phyloP scores from a whole-genome alignment of 1,140 invertebrate genomes.

The Helicoverpa zea region DNA sequence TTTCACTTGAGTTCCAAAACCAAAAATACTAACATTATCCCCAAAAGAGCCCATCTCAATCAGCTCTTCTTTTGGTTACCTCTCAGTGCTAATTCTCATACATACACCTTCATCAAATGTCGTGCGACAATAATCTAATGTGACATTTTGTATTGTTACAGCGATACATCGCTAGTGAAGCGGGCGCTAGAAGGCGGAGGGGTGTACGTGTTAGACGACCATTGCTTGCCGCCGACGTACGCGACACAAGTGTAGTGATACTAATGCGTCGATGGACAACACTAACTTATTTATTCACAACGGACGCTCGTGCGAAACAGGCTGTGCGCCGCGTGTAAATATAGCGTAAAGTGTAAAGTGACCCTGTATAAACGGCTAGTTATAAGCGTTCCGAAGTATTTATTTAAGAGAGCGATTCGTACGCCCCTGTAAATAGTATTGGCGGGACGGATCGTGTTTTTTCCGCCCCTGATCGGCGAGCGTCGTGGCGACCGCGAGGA shows the following conservation, averaged over 20 bases:
- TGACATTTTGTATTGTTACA: conserved; percentile 71
- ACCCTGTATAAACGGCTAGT: conserved; percentile 85
- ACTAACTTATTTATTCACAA: conserved; percentile 83
- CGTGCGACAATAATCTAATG: conserved; percentile 47
- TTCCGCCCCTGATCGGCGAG: conserved; percentile 77
- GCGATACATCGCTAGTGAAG: conserved; percentile 86
- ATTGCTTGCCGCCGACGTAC: conserved; percentile 86
- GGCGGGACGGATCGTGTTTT: conserved; percentile 75
- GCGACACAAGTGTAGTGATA: conserved; percentile 86
- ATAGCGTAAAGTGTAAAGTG: conserved; percentile 85
- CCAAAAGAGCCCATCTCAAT: neutral
- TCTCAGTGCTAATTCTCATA: neutral
- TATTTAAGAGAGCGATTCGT: conserved; percentile 80
- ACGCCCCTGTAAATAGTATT: conserved; percentile 82
- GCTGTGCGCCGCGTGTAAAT: conserved; percentile 86
- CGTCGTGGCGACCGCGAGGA: conserved; percentile 72
- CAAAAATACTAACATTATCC: neutral
- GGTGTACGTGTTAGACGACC: conserved; percentile 86
- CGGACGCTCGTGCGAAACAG: conserved; percentile 82
- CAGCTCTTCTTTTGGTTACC: neutral
- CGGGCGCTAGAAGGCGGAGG: conserved; percentile 84
- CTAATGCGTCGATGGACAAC: conserved; percentile 67
- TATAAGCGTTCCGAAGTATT: conserved; percentile 83
- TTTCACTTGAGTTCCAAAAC: neutral
- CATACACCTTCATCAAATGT: neutral